Percentiles rank a stretch among this genome's conserved stretches.
Conservation (phyloP, 2,797 vertebrate genomes). For the Cirrhinus mrigala region DNA sequence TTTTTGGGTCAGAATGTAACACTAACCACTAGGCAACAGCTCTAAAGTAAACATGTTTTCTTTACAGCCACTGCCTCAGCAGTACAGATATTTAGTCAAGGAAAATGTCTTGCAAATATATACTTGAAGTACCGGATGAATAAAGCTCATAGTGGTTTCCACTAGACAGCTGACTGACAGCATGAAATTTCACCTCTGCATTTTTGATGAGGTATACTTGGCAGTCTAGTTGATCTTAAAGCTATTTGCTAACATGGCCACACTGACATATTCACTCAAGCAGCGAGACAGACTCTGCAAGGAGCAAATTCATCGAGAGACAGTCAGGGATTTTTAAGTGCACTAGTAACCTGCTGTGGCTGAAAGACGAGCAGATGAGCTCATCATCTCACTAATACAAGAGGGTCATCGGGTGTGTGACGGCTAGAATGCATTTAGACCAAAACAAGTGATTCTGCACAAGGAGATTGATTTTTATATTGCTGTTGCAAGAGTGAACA, state of each 20-base stretch:
- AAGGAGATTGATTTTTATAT: neutral
- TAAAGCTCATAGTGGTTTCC: slow-evolving; percentile 5
- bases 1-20: neutral
- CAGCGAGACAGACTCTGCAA: neutral
- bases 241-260: slow-evolving; percentile 26
- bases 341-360: slow-evolving; percentile 27
- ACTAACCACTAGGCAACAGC: neutral
- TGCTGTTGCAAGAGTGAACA: neutral
- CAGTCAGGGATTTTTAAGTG: slow-evolving; percentile 17
- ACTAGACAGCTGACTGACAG: slow-evolving; percentile 34
- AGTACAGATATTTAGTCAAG: neutral
- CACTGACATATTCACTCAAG: slow-evolving; percentile 13
- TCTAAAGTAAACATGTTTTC: neutral
- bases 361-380: slow-evolving; percentile 31
- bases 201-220: slow-evolving; percentile 16
- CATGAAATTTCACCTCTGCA: slow-evolving; percentile 29
- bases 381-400: slow-evolving; percentile 23
- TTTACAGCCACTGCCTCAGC: neutral
- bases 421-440: neutral
- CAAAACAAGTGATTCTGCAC: neutral
- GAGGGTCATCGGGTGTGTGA: neutral
- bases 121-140: neutral
- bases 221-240: slow-evolving; percentile 19
- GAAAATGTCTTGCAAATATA: neutral
- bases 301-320: neutral